Evolutionary conservation across 2,113 vertebrate genomes (phyloP).

Genomic region (Perca flavescens): DNA sequence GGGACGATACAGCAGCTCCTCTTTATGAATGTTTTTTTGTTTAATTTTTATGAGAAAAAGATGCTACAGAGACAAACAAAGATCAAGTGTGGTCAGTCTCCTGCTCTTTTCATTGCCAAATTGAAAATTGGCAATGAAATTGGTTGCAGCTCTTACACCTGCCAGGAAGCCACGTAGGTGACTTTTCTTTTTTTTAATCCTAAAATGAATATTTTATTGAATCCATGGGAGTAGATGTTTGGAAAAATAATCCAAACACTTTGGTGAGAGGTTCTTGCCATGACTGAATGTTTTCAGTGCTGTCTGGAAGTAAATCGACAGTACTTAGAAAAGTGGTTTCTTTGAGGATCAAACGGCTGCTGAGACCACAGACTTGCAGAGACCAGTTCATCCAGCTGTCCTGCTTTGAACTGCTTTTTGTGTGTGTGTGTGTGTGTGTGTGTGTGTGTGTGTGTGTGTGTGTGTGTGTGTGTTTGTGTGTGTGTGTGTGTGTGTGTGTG

Average conservation of each 20-base stretch:
- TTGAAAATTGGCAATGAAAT: too few relatives aligned
- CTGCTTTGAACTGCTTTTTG: conserved; percentile 39
- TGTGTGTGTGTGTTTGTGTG: conserved; percentile 10
- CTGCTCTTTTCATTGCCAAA: neutral
- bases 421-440: conserved; percentile 10
- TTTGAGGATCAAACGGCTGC: conserved; percentile 56
- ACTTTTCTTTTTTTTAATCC: neutral
- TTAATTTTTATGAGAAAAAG: conserved; percentile 40
- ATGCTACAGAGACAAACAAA: conserved; percentile 28
- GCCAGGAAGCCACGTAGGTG: conserved; percentile 22
- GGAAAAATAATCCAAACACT: conserved; percentile 31
- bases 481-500: conserved; percentile 1
- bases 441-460: conserved; percentile 13
- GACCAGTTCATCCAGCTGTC: conserved; percentile 21
- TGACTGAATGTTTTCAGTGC: conserved; percentile 38
- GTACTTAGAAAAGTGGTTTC: conserved; percentile 2
- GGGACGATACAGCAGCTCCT: neutral
- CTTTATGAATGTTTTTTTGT: conserved; percentile 6
- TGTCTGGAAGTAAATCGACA: conserved; percentile 27
- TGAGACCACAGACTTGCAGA: conserved; percentile 55
- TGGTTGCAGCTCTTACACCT: neutral
- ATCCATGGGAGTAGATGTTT: conserved; percentile 12
- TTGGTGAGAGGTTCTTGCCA: conserved; percentile 8
- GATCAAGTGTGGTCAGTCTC: neutral
- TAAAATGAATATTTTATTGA: conserved; percentile 15